Base-by-base conservation (phyloP, 2,797 vertebrate species). In the Coreius guichenoti region DNA sequence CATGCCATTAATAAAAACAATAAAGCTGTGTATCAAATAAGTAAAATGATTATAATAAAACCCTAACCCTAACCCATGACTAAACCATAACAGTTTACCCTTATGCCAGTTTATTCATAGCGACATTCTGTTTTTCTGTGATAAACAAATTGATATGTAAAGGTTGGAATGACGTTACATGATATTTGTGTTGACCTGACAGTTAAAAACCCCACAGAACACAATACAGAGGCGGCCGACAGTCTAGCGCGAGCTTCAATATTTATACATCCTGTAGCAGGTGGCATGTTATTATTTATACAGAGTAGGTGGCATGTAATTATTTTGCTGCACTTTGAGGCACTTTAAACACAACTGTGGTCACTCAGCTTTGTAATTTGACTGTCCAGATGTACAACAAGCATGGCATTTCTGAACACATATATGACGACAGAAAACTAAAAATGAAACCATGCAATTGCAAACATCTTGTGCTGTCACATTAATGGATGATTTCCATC, bases 351-450 rank as follows among this genome's bases (percentile, higher is more conserved):
- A 61, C 39, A 63, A 47, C 54, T 63, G 54, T 9, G 21, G 69
- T 63, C 67, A 54, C 65, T 70, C 39, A 74, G 69, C 69, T 82
- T 69, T 74, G 69, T 63, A 82, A 82, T 82, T 82, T 82, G 39
- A 82, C 70, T 82, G 69, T 74, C 56, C 81, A 36, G 56, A 74
- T 74, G 56, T 65, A 65, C 56, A 72, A 72, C 68, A 74, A 82
- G 33, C 31, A 31, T 49, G 36, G 26, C n/a, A 63, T 33, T 63
- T 80, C 56, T 61, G n/a, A 81, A 81, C 49, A 70, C 11, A 26
- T 56, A 39, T 56, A 70, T 56, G 4, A 73, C 68, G 14, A 61
- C 33, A 23, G 47, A 21, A 70, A 43, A 72, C 54, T 23, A 19
- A 68, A 33, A 61, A 45, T 23, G 12, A 73, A 73, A 72, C 54